A percentile compares a stretch with the other conserved stretches of the same genome.
Conservation (phyloP, 2,797 vertebrate genomes). For the Tadarida brasiliensis region DNA sequence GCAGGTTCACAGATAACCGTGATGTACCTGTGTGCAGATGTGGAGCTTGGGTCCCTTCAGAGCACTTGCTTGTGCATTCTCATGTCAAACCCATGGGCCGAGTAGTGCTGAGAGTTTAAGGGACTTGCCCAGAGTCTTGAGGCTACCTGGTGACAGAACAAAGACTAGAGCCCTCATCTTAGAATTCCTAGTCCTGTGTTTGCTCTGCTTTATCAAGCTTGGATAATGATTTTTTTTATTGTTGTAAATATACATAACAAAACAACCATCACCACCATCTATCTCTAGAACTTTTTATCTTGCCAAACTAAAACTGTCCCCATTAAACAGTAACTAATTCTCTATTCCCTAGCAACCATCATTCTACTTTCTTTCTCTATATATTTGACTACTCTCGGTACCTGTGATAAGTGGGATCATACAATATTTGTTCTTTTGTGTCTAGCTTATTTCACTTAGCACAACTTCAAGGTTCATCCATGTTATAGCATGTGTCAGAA, state of each 20-base stretch:
- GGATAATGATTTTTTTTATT: not conserved
- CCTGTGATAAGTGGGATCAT: not conserved
- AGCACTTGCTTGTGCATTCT: not conserved
- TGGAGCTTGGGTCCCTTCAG: not conserved
- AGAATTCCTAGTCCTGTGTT: not conserved
- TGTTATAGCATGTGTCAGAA: not conserved
- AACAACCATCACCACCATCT: not conserved
- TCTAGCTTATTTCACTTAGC: not conserved
- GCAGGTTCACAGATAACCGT: fast-evolving
- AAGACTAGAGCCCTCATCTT: not conserved
- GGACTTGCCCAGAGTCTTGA: not conserved
- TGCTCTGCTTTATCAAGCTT: not conserved
- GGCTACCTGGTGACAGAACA: not conserved
- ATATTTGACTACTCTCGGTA: not conserved
- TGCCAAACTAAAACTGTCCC: not conserved
- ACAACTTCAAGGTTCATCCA: not conserved
- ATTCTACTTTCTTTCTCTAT: not conserved
- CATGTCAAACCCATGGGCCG: not conserved
- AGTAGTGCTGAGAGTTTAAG: not conserved
- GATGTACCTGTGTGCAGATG: not conserved
- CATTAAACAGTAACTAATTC: not conserved
- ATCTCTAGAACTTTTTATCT: not conserved
- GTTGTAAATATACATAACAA: not conserved
- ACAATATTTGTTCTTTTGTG: not conserved
- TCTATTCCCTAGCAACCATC: not conserved